Evolutionary conservation across 1,140 invertebrate genomes (phyloP).

Genomic region (Drosophila tristis): DNA sequence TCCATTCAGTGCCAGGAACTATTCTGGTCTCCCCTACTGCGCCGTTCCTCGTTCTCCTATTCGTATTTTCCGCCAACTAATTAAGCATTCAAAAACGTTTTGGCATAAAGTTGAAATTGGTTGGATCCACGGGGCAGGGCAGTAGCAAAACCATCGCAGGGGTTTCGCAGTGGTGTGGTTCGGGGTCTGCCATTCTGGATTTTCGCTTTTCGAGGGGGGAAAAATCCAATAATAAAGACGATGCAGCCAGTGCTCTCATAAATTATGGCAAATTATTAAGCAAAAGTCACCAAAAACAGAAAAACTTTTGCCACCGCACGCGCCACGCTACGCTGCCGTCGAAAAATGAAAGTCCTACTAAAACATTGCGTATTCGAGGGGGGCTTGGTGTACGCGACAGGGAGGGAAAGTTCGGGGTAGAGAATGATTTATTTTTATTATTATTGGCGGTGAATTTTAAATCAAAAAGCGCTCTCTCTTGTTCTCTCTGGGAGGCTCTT

Average conservation of each 20-base stretch:
- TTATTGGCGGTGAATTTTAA: constrained; percentile 81
- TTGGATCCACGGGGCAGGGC: constrained; percentile 22
- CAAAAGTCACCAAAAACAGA: constrained; percentile 51
- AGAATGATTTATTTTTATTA: constrained; percentile 79
- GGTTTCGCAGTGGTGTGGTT: too few species aligned
- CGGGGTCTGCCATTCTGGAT: neutral
- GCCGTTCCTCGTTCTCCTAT: too few species aligned
- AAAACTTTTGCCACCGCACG: constrained; percentile 61
- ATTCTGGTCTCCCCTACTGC: neutral
- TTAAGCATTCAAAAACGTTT: constrained; percentile 79
- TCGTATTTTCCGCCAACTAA: constrained; percentile 52
- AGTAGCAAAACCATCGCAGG: constrained; percentile 2
- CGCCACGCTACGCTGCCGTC: constrained; percentile 4
- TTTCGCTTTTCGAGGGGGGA: neutral
- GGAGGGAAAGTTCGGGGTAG: constrained; percentile 15
- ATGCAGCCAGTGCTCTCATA: constrained; percentile 45
- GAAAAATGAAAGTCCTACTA: neutral
- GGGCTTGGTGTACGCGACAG: neutral
- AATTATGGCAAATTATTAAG: constrained; percentile 76
- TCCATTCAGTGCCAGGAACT: too few species aligned
- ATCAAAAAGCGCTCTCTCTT: constrained; percentile 58
- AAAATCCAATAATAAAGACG: constrained; percentile 71
- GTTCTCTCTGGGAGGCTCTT: too few species aligned
- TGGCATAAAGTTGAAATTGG: constrained; percentile 72
- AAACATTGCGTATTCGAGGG: constrained; percentile 54